Conservation (phyloP, 2,888 invertebrate genomes). For the Netelia inedita region DNA sequence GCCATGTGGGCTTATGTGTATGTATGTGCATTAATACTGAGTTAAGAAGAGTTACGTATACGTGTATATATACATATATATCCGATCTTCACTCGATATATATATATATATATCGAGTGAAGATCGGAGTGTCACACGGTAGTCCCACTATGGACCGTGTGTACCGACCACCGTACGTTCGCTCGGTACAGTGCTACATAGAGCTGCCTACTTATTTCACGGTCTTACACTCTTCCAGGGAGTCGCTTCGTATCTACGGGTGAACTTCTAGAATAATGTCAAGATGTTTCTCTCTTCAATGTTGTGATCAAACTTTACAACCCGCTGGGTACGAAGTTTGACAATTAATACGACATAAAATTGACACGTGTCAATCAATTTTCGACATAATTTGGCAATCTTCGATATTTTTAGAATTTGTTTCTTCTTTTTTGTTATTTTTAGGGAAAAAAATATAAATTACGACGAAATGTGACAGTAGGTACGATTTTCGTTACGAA, state of each 20-base stretch:
- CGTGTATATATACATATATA: not conserved
- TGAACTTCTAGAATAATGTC: not conserved
- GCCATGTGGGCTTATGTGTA: not conserved
- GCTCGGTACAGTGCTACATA: not conserved
- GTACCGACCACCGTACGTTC: slow-evolving; percentile 5
- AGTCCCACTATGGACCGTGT: slow-evolving; percentile 39
- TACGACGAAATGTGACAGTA: no score
- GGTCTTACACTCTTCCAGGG: slow-evolving; percentile 65
- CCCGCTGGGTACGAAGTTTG: not conserved
- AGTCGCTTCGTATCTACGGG: slow-evolving; percentile 34
- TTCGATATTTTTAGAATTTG: no score
- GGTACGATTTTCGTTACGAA: no score
- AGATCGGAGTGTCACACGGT: slow-evolving; percentile 53
- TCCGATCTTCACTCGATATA: no score
- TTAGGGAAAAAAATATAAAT: no score
- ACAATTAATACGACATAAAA: no score
- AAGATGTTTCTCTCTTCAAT: no score
- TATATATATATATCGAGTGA: slow-evolving; percentile 25
- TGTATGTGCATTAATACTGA: not conserved
- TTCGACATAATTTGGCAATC: no score
- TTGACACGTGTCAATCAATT: no score
- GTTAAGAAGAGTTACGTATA: not conserved
- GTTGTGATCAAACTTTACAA: slow-evolving; percentile 28
- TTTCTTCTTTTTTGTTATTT: no score
- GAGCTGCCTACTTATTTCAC: slow-evolving; percentile 62